Conservation (phyloP, 1,140 invertebrate genomes). For the Dinothrombium tinctorium region DNA sequence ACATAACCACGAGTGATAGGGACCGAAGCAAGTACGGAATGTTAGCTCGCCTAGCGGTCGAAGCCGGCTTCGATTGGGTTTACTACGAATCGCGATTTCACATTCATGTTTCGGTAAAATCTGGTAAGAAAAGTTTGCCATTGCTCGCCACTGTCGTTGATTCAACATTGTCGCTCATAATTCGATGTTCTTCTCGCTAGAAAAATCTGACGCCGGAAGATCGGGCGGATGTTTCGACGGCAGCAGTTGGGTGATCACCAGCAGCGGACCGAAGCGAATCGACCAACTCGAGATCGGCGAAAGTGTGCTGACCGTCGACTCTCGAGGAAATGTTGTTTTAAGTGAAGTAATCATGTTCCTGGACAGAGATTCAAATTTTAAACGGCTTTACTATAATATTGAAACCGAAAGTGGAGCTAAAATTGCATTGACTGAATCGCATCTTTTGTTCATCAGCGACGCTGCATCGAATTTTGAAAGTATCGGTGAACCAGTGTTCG, state of each 20-base stretch:
- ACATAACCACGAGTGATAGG: conserved; percentile 76
- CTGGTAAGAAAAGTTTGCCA: no score
- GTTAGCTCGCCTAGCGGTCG: conserved; percentile 77
- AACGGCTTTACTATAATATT: conserved; percentile 28
- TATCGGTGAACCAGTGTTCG: no score
- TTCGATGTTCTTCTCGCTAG: conserved; percentile 27
- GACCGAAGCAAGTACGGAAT: conserved; percentile 81
- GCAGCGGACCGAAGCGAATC: conserved; percentile 30
- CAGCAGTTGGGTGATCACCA: conserved; percentile 32
- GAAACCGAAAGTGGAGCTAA: conserved; percentile 37
- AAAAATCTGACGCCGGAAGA: conserved; percentile 61
- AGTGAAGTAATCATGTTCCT: conserved; percentile 73
- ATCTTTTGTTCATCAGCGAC: conserved; percentile 35
- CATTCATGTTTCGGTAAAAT: conserved; percentile 91
- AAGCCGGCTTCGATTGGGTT: conserved; percentile 96
- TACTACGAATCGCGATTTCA: conserved; percentile 80
- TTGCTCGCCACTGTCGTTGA: no score
- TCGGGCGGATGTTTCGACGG: conserved; percentile 44
- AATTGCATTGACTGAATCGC: conserved; percentile 57
- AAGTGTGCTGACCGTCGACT: conserved; percentile 43
- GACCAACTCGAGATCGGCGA: conserved; percentile 49
- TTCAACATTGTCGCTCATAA: no score
- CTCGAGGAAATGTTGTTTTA: conserved; percentile 34
- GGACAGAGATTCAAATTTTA: conserved; percentile 38
- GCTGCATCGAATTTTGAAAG: no score